Base-by-base conservation (phyloP, 2,797 vertebrate species). In the Calcarius lapponicus region DNA sequence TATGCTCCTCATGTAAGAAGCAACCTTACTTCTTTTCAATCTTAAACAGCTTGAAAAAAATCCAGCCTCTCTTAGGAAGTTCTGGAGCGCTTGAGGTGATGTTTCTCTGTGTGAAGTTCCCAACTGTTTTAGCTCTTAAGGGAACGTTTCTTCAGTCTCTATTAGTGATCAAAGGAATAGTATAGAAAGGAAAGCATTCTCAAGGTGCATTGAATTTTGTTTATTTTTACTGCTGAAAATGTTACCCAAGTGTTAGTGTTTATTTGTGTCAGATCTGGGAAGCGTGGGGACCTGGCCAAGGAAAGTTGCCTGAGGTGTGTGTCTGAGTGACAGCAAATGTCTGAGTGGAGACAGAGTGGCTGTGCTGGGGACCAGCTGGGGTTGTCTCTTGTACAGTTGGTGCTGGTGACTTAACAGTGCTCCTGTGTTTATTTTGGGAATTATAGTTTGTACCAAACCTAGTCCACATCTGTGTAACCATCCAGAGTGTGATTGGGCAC, bases 301-400 rank as follows among this genome's bases (percentile, higher is more conserved):
- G 40, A 31, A 36, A 26, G 26, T 58, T 81, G 6, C 12, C 25
- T 10, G 31, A 45, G 17, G 21, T 22, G 11, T 8, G 1, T 74
- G 1, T 43, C 13, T 73, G 61, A 50, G 6, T 40, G 53, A 25
- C 24, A 72, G 26, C 17, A 42, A 47, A 10, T 69, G 29, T 26
- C 53, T 66, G 31, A 67, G 15, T 61, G 6, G 28, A 47, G 50
- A 11, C n/a, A 8, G 7, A 1, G 2, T 58, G 60, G 31, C 17
- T 66, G 31, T 26, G 1, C 0, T 61, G 20, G 42, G 43, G 17
- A 38, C 12, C 28, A 22, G 7, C 0, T 48, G 42, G 48, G 6
- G 32, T 15, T 67, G 15, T 13, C 5, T 58, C 20, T 40, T 71
- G 13, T 34, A 11, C 17, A 57, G 22, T 29, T 81, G 21, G 10